These are phyloP conservation scores for Hypercompe scribonia DNA, from an alignment of 2,888 invertebrate species.

Conservation along the genomic window DNA sequence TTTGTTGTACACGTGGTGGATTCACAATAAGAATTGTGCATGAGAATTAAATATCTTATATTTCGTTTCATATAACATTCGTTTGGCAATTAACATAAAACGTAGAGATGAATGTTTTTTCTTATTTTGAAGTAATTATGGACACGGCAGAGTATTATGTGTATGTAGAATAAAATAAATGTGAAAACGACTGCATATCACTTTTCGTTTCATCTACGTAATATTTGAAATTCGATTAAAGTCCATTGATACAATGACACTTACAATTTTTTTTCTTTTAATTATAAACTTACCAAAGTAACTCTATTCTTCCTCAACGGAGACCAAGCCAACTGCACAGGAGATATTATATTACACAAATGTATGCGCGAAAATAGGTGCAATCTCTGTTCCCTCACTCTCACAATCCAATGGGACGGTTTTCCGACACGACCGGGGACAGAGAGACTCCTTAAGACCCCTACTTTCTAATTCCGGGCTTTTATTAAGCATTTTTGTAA, in stretches of 20 bases:
- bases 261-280: too few relatives aligned
- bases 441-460: too few relatives aligned
- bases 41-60: neutral
- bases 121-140: neutral
- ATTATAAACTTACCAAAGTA: too few relatives aligned
- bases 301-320: too few relatives aligned
- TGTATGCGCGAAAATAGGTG: too few relatives aligned
- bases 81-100: neutral
- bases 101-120: neutral
- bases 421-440: too few relatives aligned
- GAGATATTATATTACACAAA: too few relatives aligned
- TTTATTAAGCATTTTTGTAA: too few relatives aligned
- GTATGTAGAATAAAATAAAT: neutral
- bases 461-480: too few relatives aligned
- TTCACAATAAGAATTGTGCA: neutral
- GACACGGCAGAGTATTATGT: neutral
- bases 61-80: neutral
- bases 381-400: too few relatives aligned
- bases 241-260: neutral
- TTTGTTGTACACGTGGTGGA: neutral
- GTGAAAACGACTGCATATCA: neutral
- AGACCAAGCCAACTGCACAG: too few relatives aligned
- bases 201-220: neutral
- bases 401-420: too few relatives aligned
- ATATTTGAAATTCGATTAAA: neutral